phyloP scores from a whole-genome alignment of 2,888 invertebrate genomes.

The Fissipunctia ypsillon region DNA sequence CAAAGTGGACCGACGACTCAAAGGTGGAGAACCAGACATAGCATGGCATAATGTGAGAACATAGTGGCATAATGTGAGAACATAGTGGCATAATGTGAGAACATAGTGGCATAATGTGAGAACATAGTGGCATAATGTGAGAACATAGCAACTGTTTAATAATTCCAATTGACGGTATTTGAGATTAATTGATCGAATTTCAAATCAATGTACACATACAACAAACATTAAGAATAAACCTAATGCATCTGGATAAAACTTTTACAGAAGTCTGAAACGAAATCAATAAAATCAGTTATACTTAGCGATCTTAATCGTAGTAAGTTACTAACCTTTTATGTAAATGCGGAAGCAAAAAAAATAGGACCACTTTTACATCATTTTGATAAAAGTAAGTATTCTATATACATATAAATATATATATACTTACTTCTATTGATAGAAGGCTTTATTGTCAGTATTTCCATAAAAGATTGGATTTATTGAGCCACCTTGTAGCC shows the following conservation, averaged over 20 bases:
- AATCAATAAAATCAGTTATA: not conserved
- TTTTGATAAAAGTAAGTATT: conserved; percentile 1
- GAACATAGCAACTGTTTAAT: no score
- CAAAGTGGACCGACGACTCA: conserved; percentile 41
- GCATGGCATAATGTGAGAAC: no score
- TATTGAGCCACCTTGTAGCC: conserved; percentile 31
- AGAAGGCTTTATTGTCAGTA: conserved; percentile 40
- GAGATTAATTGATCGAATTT: not conserved
- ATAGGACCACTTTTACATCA: not conserved
- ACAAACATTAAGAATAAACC: no score
- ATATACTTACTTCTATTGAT: not conserved
- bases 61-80: no score
- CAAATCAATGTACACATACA: not conserved
- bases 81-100: no score
- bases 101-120: no score
- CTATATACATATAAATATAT: no score
- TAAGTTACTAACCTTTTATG: conserved; percentile 14
- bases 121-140: no score
- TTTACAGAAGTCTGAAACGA: not conserved
- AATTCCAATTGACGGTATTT: not conserved
- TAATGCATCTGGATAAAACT: not conserved
- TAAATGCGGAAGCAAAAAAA: conserved; percentile 16
- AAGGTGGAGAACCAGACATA: not conserved
- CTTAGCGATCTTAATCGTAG: not conserved
- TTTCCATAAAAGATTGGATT: conserved; percentile 23